Evolutionary conservation across 2,888 invertebrate genomes (phyloP), one percentile per base, ranked within the genome.

Genomic region (Brachypterus glaber): DNA sequence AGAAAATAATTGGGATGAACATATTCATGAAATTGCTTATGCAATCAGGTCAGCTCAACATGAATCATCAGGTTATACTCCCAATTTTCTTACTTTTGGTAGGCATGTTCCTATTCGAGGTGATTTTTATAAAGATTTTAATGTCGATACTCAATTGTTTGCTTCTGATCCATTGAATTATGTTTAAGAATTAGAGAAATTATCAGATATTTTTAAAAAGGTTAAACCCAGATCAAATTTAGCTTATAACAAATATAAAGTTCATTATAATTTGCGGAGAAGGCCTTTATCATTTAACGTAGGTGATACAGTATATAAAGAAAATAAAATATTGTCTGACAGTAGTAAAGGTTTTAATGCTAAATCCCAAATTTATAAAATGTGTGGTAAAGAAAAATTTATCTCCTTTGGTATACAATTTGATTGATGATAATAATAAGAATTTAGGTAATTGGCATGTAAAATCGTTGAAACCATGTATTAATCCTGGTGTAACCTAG

Each of bases 1-100:
- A 30, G n/a, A 14, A 26, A 13, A 33, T 16, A n/a, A n/a, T n/a
- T 55, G 53, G 56, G 58, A n/a, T n/a, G n/a, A n/a, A n/a, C n/a
- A n/a, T n/a, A n/a, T n/a, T n/a, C n/a, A n/a, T n/a, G n/a, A n/a
- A n/a, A n/a, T n/a, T n/a, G n/a, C n/a, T n/a, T n/a, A n/a, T n/a
- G n/a, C n/a, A n/a, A n/a, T n/a, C n/a, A n/a, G n/a, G n/a, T n/a
- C n/a, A n/a, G n/a, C n/a, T n/a, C n/a, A n/a, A n/a, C n/a, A n/a
- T 33, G 46, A 50, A 29, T 40, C 48, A 0, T 54, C 50, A 5
- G 46, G 48, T 3, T 43, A 40, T 17, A 43, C 46, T 4, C 53
- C 55, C 8, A 40, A 42, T 18, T 51, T 44, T 39, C 15, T 50
- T n/a, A 35, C 46, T 17, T 49, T 52, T 39, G 50, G 47, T 3